A percentile compares a stretch with the other conserved stretches of the same genome.
These are phyloP conservation scores for Rhinatrema bivittatum DNA, from an alignment of 2,797 vertebrate species.

Conservation along the genomic window DNA sequence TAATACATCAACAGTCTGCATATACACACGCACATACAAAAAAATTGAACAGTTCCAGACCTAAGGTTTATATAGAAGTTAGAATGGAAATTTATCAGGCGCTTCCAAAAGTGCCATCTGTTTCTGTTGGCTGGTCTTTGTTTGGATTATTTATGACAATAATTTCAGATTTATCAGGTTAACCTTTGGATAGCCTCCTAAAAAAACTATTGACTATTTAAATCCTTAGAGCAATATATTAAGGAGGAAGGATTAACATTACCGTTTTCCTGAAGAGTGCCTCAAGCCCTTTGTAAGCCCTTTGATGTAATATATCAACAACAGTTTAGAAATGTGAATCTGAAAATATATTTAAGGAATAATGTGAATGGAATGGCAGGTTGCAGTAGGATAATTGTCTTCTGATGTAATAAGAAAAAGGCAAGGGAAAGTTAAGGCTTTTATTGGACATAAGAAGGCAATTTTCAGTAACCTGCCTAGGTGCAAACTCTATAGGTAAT, in stretches of 20 bases:
- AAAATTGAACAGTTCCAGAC: constrained; percentile 21
- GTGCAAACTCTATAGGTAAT: too few relatives aligned
- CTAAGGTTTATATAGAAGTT: constrained; percentile 44
- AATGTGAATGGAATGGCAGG: too few relatives aligned
- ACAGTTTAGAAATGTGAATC: constrained; percentile 9
- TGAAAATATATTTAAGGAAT: constrained; percentile 5
- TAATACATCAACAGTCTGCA: constrained; percentile 10
- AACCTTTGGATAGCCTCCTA: constrained; percentile 56
- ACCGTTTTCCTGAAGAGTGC: constrained; percentile 23
- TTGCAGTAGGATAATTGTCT: too few relatives aligned
- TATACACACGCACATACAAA: constrained; percentile 26
- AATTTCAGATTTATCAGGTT: constrained; percentile 57
- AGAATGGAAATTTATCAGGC: constrained; percentile 41
- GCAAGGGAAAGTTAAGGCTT: too few relatives aligned
- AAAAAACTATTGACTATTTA: constrained; percentile 45
- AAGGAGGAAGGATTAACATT: constrained; percentile 31
- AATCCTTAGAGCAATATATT: constrained; percentile 42
- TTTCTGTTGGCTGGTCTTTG: constrained; percentile 43
- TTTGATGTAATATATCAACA: constrained; percentile 30
- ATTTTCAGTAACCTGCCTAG: too few relatives aligned
- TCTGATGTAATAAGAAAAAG: too few relatives aligned
- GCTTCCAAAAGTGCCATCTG: constrained; percentile 58
- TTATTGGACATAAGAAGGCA: too few relatives aligned
- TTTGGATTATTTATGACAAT: constrained; percentile 56
- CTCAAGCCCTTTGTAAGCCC: constrained; percentile 13